Conservation (phyloP, 2,888 invertebrate genomes). For the Aspidiotus destructor region DNA sequence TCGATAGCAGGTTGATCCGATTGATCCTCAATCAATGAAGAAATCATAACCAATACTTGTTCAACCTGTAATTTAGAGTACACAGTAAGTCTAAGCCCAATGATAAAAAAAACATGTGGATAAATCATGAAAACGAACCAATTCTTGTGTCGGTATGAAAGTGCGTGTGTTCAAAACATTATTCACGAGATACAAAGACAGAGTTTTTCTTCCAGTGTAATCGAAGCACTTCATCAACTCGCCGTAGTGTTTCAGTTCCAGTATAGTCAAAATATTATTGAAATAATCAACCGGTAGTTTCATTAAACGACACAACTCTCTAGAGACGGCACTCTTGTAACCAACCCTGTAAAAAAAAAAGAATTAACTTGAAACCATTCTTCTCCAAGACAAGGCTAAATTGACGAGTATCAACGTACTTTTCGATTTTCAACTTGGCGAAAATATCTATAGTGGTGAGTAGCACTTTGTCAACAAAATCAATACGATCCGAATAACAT, state of each 20-base stretch:
- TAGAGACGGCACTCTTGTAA: slow-evolving; percentile 72
- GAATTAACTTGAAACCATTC: not conserved
- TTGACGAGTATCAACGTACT: slow-evolving; percentile 44
- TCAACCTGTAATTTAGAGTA: slow-evolving; percentile 50
- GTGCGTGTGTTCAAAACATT: slow-evolving; percentile 87
- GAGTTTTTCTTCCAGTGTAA: slow-evolving; percentile 68
- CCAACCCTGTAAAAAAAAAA: slow-evolving; percentile 51
- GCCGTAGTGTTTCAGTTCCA: slow-evolving; percentile 77
- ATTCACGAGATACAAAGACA: slow-evolving; percentile 79
- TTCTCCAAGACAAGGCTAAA: not conserved
- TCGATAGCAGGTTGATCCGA: slow-evolving; percentile 59
- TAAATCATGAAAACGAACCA: slow-evolving; percentile 46
- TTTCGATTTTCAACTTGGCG: slow-evolving; percentile 72
- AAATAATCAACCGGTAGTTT: slow-evolving; percentile 93
- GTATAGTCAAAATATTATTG: slow-evolving; percentile 77
- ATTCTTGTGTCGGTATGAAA: slow-evolving; percentile 73
- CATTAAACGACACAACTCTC: slow-evolving; percentile 83
- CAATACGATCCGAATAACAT: slow-evolving; percentile 88
- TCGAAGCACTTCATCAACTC: slow-evolving; percentile 80
- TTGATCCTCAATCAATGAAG: slow-evolving; percentile 78
- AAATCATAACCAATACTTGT: slow-evolving; percentile 64
- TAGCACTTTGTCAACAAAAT: slow-evolving; percentile 91
- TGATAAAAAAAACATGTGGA: no score
- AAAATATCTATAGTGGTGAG: slow-evolving; percentile 85
- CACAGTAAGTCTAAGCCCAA: not conserved